Percentiles rank a stretch among this genome's conserved stretches.
Conservation (phyloP, 2,888 invertebrate species). For the Melangyna quadrimaculata region DNA sequence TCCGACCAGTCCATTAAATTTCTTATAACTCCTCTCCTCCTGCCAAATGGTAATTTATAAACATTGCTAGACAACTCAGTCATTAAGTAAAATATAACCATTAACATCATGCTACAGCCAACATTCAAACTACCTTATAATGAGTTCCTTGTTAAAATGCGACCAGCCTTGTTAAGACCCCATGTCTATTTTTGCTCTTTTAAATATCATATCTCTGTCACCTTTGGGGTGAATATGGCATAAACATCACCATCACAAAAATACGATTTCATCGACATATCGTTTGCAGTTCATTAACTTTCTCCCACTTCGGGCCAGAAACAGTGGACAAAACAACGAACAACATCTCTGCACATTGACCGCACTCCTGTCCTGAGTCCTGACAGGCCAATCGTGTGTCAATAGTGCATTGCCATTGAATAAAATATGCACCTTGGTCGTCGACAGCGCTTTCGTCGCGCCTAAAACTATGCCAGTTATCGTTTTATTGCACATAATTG, state of each 20-base stretch:
- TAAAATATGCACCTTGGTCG: conserved; percentile 61
- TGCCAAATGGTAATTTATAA: background rate
- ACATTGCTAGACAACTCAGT: background rate
- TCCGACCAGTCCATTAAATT: no score
- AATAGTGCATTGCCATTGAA: conserved; percentile 67
- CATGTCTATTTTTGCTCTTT: conserved; percentile 47
- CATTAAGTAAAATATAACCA: background rate
- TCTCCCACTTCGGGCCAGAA: background rate
- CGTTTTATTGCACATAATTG: conserved; percentile 71
- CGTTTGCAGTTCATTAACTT: conserved; percentile 71
- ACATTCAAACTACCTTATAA: conserved; percentile 13
- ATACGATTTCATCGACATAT: conserved; percentile 64
- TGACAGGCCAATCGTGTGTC: conserved; percentile 23
- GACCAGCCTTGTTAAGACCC: conserved; percentile 46
- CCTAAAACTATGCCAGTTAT: conserved; percentile 66
- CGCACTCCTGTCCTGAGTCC: background rate
- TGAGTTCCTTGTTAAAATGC: background rate
- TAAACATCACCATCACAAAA: conserved; percentile 11
- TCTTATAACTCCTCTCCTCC: background rate
- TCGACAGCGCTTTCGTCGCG: conserved; percentile 61
- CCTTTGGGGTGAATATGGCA: conserved; percentile 27
- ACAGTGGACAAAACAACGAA: background rate
- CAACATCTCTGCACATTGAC: conserved; percentile 4
- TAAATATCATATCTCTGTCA: conserved; percentile 62
- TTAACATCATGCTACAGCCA: background rate